Evolutionary conservation across 2,797 vertebrate species (phyloP), one percentile per base, ranked within the genome.

Genomic region (Hybognathus amarus): DNA sequence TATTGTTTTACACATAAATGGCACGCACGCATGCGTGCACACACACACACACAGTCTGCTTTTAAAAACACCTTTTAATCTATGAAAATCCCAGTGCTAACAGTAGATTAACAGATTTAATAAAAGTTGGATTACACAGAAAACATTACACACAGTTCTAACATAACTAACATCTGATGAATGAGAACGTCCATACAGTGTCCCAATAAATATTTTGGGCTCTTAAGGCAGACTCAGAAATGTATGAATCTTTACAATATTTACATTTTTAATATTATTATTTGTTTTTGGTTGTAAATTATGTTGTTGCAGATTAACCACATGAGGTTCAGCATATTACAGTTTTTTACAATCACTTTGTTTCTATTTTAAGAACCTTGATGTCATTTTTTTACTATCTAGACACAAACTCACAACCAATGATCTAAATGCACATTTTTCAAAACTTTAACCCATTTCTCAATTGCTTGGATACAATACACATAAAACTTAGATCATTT

Each of bases 21-120:
- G n/a, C n/a, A n/a, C 66, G n/a, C 6, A 45, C 42, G 13, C 12
- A 13, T 13, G 8, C 38, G 8, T 7, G 15, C 30, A 22, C 64
- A 67, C 40, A 45, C 5, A 20, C 50, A 52, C 18, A 20, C 50
- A 47, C 18, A 17, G 15, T 50, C 40, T 27, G 42, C 17, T 36
- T 68, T 68, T 40, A 42, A 69, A 69, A 61, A 54, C 8, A 3
- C 0, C 33, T 40, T 70, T 84, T 67, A 75, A 75, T 77, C 33
- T 52, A 22, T 74, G 18, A 27, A 74, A 87, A 79, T 78, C 61
- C 74, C 74, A 63, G 66, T 75, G 67, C 59, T 81, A 81, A 71
- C 50, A 36, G 52, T 38, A 79, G 75, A 87, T 87, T 79, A 87
- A 82, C 40, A 74, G 75, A 82, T 64, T 70, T 73, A 68, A 67